These are phyloP conservation scores for Hybos culiciformis DNA, from an alignment of 2,888 invertebrate species.

Conservation along the genomic window DNA sequence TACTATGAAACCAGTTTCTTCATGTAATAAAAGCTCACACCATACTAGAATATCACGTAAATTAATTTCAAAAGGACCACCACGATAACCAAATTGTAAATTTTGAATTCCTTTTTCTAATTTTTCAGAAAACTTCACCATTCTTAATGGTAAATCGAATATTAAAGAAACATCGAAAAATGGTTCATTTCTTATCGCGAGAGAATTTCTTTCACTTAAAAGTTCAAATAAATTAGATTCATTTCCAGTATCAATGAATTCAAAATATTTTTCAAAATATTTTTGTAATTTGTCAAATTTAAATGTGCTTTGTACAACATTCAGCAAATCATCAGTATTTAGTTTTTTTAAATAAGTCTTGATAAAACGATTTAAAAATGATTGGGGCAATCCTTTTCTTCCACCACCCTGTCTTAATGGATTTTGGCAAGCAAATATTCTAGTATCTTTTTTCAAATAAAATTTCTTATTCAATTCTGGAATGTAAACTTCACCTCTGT, in stretches of 20 bases:
- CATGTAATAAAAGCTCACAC: conserved; percentile 59
- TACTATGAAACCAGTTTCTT: conserved; percentile 25
- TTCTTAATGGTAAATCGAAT: conserved; percentile 45
- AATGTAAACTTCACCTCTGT: conserved; percentile 88
- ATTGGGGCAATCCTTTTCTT: conserved; percentile 86
- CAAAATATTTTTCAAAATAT: conserved; percentile 19
- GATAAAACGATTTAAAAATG: conserved; percentile 94
- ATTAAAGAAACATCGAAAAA: no score
- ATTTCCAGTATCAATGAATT: conserved; percentile 6
- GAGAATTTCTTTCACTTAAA: conserved; percentile 1
- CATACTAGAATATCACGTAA: conserved; percentile 87
- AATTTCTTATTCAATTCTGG: conserved; percentile 88
- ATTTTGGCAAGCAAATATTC: conserved; percentile 96
- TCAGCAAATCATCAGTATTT: conserved; percentile 47
- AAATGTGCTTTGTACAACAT: conserved; percentile 31
- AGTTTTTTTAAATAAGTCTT: conserved; percentile 63
- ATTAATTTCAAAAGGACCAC: conserved; percentile 96
- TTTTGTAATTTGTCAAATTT: conserved; percentile 20
- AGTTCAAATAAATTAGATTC: conserved; percentile 12
- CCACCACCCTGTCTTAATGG: conserved; percentile 92
- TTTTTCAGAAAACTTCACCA: conserved; percentile 66
- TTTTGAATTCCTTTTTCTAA: conserved; percentile 50
- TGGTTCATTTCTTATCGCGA: conserved; percentile 2
- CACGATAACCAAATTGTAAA: conserved; percentile 61
- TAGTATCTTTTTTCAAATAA: conserved; percentile 57